Conservation (phyloP, 2,888 invertebrate species). For the Tachina lurida region DNA sequence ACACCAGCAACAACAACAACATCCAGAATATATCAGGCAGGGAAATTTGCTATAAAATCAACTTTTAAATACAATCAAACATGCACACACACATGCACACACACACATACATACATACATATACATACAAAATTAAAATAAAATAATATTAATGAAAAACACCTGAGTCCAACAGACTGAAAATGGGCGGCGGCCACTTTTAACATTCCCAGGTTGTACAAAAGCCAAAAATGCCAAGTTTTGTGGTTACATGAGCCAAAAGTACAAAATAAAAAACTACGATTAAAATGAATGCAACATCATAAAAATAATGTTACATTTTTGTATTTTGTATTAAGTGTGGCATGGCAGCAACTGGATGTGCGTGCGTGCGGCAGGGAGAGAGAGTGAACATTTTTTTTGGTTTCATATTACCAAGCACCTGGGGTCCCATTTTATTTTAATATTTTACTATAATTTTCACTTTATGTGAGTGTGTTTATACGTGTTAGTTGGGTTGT, state of each 20-base stretch:
- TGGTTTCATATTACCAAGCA: slow-evolving; percentile 69
- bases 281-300: not conserved
- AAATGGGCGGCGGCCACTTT: slow-evolving; percentile 57
- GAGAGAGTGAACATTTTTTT: slow-evolving; percentile 60
- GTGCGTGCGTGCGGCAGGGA: slow-evolving; percentile 2
- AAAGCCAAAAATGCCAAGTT: slow-evolving; percentile 62
- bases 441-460: slow-evolving; percentile 51
- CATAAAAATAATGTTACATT: slow-evolving; percentile 17
- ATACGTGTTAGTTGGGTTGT: slow-evolving; percentile 8
- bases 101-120: not conserved
- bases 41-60: slow-evolving; percentile 22
- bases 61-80: slow-evolving; percentile 25
- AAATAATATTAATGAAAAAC: slow-evolving; percentile 55
- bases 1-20: not conserved
- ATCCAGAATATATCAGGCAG: slow-evolving; percentile 1
- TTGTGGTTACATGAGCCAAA: slow-evolving; percentile 61
- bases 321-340: not conserved
- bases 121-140: not conserved
- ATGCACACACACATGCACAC: too few species aligned
- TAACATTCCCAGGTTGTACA: slow-evolving; percentile 41
- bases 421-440: slow-evolving; percentile 68
- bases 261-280: not conserved
- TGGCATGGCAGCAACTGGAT: not conserved
- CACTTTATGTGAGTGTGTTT: slow-evolving; percentile 4
- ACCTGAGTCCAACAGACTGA: slow-evolving; percentile 59